A percentile compares a stretch with the other conserved stretches of the same genome.
These are phyloP conservation scores for Saguinus imperator DNA, from an alignment of 2,113 vertebrate genomes.

Conservation along the genomic window DNA sequence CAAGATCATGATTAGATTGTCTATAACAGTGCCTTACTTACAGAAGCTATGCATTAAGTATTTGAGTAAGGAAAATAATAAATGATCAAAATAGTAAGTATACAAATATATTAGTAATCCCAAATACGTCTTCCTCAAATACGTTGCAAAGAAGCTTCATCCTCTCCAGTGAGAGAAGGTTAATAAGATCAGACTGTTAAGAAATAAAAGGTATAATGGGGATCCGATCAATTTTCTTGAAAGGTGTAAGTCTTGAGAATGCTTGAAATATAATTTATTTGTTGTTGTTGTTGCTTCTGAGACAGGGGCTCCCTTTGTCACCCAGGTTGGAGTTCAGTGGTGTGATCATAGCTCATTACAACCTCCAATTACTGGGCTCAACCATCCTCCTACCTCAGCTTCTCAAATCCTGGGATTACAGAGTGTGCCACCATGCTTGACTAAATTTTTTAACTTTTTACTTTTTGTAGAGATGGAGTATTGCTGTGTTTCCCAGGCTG, in stretches of 20 bases:
- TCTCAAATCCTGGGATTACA: too few species aligned
- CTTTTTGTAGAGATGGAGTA: too few species aligned
- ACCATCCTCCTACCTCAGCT: too few species aligned
- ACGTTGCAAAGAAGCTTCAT: background rate
- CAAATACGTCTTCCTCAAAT: background rate
- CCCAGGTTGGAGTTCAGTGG: too few species aligned
- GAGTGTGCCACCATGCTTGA: too few species aligned
- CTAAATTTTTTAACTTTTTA: too few species aligned
- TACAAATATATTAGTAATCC: constrained; percentile 25
- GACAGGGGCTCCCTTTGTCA: too few species aligned
- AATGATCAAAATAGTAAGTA: constrained; percentile 27
- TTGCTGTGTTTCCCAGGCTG: too few species aligned
- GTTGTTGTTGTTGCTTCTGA: too few species aligned
- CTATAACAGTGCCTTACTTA: background rate
- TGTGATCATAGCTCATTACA: too few species aligned
- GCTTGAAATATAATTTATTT: background rate
- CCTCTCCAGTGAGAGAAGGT: background rate
- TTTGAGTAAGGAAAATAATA: constrained; percentile 4
- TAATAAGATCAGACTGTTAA: background rate
- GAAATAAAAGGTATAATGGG: background rate
- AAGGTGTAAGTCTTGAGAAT: constrained; percentile 17
- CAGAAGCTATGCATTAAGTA: background rate
- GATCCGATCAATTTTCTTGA: background rate
- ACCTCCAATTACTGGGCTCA: too few species aligned
- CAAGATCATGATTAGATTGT: background rate